Conservation (phyloP, 1,140 invertebrate species). For the Drosophila saltans region DNA sequence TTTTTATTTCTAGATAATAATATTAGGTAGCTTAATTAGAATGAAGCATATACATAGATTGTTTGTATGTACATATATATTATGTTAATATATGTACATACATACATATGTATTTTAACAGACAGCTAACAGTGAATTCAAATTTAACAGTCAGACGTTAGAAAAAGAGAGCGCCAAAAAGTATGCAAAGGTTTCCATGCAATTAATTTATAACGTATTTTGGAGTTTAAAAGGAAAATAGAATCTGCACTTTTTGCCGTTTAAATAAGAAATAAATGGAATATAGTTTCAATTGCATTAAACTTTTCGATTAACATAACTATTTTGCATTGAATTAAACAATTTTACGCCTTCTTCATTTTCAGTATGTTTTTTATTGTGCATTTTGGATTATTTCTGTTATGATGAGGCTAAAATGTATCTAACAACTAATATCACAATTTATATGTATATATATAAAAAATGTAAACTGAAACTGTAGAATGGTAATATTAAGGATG, state of each 20-base stretch:
- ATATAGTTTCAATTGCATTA: too few species aligned
- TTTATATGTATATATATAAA: slow-evolving; percentile 46
- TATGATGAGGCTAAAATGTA: slow-evolving; percentile 69
- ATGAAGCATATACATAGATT: background rate
- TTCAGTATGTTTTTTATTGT: slow-evolving; percentile 59
- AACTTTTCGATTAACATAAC: too few species aligned
- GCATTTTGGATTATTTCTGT: slow-evolving; percentile 53
- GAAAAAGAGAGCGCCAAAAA: background rate
- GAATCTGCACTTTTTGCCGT: too few species aligned
- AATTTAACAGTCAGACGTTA: background rate
- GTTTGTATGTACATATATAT: background rate
- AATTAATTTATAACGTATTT: too few species aligned
- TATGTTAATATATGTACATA: slow-evolving; percentile 10
- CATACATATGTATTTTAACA: background rate
- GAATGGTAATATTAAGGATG: slow-evolving; percentile 38
- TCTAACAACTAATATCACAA: slow-evolving; percentile 83
- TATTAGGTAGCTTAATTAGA: background rate
- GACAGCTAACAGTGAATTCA: background rate
- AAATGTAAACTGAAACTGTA: slow-evolving; percentile 68
- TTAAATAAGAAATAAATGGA: too few species aligned
- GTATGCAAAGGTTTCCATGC: slow-evolving; percentile 7
- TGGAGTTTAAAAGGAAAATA: too few species aligned
- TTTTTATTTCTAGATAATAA: background rate
- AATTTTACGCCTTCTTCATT: slow-evolving; percentile 26
- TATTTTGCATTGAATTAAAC: too few species aligned